Conservation (phyloP, 2,888 invertebrate species). For the Philhelius pedissequus region DNA sequence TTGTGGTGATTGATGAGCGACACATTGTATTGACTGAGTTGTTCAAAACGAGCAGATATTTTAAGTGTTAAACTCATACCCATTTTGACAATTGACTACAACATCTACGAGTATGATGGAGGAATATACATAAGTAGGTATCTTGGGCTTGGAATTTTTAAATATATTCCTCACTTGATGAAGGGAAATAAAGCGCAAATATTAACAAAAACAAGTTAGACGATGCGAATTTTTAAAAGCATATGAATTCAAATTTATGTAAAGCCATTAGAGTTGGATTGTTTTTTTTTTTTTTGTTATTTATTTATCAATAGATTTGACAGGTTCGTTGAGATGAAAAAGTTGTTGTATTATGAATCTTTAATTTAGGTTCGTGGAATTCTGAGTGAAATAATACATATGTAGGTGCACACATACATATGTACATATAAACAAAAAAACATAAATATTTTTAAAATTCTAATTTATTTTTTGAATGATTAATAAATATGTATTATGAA, state of each 20-base stretch:
- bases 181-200: neutral
- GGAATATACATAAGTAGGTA: too few relatives aligned
- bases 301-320: too few relatives aligned
- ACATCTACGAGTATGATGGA: too few relatives aligned
- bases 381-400: too few relatives aligned
- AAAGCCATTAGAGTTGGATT: neutral
- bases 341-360: too few relatives aligned
- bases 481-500: too few relatives aligned
- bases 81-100: neutral
- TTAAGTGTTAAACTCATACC: neutral
- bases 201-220: constrained; percentile 3
- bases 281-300: constrained; percentile 1
- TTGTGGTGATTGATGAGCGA: constrained; percentile 25
- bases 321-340: too few relatives aligned
- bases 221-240: neutral
- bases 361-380: too few relatives aligned
- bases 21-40: constrained; percentile 10
- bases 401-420: too few relatives aligned
- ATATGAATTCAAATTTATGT: constrained; percentile 35
- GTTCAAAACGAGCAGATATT: neutral
- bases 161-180: neutral
- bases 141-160: neutral
- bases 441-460: too few relatives aligned
- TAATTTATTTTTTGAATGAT: too few relatives aligned
- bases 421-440: too few relatives aligned